Evolutionary conservation across 2,888 invertebrate species (phyloP), one percentile per base, ranked within the genome.

Genomic region (Tetragonisca angustula): DNA sequence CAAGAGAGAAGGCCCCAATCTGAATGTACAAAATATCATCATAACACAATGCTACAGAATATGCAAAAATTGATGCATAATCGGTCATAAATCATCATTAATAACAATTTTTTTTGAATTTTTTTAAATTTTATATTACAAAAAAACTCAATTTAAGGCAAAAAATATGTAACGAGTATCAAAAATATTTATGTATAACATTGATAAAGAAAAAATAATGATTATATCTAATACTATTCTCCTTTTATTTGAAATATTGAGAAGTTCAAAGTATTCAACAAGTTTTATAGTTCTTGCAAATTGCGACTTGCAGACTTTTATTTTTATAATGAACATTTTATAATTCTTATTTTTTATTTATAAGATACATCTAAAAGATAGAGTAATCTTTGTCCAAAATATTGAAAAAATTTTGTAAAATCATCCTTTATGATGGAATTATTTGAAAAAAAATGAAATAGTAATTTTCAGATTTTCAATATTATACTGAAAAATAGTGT

Each of bases 1-100:
- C 32, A 64, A 65, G 9, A 64, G 3, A 77, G 32, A 81, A 79
- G 81, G 64, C 81, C 81, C 74, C 79, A 81, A 79, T 81, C 79
- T 79, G 73, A 81, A 79, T 64, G n/a, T 5, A 68, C 32, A 52
- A 52, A 52, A 17, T 56, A 73, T 59, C 15, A 24, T 72, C 15
- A 59, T 74, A 32, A 27, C 56, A 73, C 24, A 61, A 52, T 79
- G 36, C 17, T 68, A 62, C 17, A 27, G 27, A 68, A 15, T 68
- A 67, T 67, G 59, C 50, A 68, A 56, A 70, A 70, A 6, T 49
- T 24, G 56, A 68, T 52, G n/a, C 49, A 74, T 61, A 79, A 13
- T 69, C 19, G 62, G 36, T 56, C 11, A 54, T 19, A 76, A 68
- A 64, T n/a, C 43, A 59, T 56, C 4, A 64, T 78, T 64, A 36